Conservation (phyloP, 2,113 vertebrate genomes). For the Onychorhynchus coronatus region DNA sequence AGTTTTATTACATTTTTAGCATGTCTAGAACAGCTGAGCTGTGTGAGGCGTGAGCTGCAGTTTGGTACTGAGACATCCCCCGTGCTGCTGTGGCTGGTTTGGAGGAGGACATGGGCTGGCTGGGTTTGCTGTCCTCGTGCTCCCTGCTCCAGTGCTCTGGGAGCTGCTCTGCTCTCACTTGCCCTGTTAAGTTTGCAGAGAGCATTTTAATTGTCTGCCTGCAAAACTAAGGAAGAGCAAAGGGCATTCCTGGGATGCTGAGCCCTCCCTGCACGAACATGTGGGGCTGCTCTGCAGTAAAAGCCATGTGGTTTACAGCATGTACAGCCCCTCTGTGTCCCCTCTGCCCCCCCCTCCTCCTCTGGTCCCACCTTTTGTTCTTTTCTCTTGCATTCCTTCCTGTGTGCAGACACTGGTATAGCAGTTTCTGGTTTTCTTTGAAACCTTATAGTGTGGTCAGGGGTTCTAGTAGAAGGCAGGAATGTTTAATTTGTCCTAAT, state of each 20-base stretch:
- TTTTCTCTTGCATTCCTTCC: not conserved
- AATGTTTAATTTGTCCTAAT: not conserved
- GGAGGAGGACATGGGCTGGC: not conserved
- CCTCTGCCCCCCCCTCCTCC: not conserved
- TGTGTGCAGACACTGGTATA: not conserved
- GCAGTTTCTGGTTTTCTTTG: not conserved
- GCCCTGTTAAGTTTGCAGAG: not conserved
- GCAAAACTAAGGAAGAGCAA: not conserved
- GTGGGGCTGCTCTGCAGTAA: not conserved
- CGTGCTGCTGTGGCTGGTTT: not conserved
- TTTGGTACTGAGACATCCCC: accelerated
- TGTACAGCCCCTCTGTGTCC: not conserved
- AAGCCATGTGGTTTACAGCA: not conserved
- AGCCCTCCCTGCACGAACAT: not conserved
- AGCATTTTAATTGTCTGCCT: not conserved
- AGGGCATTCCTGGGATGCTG: not conserved
- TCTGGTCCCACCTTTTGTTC: not conserved
- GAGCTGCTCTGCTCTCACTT: not conserved
- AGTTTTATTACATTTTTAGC: not conserved
- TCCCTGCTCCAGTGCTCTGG: not conserved
- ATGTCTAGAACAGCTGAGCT: not conserved
- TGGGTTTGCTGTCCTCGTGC: accelerated
- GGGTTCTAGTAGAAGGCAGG: not conserved
- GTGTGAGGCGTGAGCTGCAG: not conserved
- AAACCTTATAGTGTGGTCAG: accelerated